Evolutionary conservation across 2,797 vertebrate genomes (phyloP).

Genomic region (Onychomys leucogaster): DNA sequence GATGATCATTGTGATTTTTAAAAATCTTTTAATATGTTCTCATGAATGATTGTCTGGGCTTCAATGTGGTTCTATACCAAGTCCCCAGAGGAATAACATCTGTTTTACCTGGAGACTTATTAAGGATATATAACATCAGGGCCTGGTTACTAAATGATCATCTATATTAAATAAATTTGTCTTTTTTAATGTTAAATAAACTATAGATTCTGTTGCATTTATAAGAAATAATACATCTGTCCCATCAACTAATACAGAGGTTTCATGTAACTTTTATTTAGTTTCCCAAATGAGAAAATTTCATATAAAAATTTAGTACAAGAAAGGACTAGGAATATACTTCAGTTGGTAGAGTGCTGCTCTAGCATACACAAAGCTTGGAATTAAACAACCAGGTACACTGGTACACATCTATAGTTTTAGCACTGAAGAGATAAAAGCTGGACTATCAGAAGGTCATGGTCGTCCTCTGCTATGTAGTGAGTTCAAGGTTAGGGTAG

Average conservation of each 20-base stretch:
- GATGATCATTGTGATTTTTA: neutral
- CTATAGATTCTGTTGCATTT: neutral
- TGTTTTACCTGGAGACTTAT: neutral
- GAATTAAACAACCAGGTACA: neutral
- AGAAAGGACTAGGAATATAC: neutral
- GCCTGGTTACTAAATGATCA: neutral
- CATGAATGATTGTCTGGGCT: neutral
- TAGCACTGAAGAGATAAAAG: neutral
- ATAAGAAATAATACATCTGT: neutral
- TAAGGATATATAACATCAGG: neutral
- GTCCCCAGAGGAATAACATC: neutral
- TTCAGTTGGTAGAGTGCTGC: neutral
- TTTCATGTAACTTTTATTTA: neutral
- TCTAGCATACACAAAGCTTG: neutral
- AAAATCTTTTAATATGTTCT: neutral
- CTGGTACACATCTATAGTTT: neutral
- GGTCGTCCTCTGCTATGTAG: neutral
- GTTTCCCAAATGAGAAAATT: neutral
- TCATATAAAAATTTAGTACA: neutral
- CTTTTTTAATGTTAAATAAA: neutral
- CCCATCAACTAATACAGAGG: neutral
- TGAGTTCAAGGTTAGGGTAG: neutral
- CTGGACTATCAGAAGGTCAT: neutral
- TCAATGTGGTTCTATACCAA: neutral
- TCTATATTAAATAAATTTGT: neutral